Evolutionary conservation across 2,888 invertebrate genomes (phyloP).

Genomic region (Drosophila kuntzei): DNA sequence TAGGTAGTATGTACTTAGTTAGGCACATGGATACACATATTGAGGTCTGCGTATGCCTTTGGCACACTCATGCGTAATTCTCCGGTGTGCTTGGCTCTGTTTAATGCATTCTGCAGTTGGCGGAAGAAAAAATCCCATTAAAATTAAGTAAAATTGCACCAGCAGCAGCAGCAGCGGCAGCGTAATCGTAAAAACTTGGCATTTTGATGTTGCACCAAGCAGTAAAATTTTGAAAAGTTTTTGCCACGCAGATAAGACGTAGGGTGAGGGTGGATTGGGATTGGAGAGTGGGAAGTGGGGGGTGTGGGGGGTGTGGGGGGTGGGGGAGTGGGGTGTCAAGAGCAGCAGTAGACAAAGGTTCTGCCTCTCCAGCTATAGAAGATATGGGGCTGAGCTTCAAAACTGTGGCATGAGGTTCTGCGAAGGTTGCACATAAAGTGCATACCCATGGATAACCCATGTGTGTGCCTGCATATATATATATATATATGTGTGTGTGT

Average conservation of each 20-base stretch:
- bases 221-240: constrained; percentile 78
- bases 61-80: constrained; percentile 69
- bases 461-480: too few relatives aligned
- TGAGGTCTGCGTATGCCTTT: constrained; percentile 18
- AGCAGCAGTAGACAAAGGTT: constrained; percentile 68
- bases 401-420: constrained; percentile 21
- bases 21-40: constrained; percentile 16
- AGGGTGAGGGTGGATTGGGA: background rate
- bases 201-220: constrained; percentile 77
- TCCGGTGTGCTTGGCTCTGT: constrained; percentile 65
- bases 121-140: constrained; percentile 80
- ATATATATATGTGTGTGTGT: too few relatives aligned
- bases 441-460: constrained; percentile 31
- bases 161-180: constrained; percentile 53
- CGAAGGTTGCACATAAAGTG: constrained; percentile 73
- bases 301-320: background rate
- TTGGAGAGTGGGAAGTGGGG: constrained; percentile 5
- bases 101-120: constrained; percentile 79
- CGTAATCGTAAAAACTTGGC: constrained; percentile 80
- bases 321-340: background rate
- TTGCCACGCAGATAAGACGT: constrained; percentile 72
- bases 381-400: constrained; percentile 24
- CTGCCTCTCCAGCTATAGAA: constrained; percentile 32
- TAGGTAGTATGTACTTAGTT: constrained; percentile 13
- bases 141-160: constrained; percentile 83